Conservation (phyloP, 2,888 invertebrate species). For the Agriopis leucophaearia region DNA sequence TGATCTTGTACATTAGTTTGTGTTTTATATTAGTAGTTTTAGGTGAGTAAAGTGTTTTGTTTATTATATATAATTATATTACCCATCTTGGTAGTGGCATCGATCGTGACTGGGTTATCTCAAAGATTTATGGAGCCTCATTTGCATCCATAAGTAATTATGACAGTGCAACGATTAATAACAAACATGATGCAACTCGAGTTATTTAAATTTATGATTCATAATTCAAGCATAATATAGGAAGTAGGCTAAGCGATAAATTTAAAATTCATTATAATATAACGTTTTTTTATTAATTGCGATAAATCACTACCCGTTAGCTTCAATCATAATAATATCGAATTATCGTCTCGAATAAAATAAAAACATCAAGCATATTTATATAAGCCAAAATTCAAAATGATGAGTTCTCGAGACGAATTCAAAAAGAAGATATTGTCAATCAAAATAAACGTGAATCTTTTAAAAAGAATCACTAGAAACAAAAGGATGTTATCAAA, state of each 20-base stretch:
- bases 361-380: neutral
- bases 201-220: conserved; percentile 38
- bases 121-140: conserved; percentile 63
- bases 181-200: conserved; percentile 49
- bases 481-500: conserved; percentile 19
- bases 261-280: conserved; percentile 20
- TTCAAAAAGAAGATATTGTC: conserved; percentile 9
- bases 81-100: conserved; percentile 47
- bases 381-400: neutral
- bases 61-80: no score
- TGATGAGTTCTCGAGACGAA: neutral
- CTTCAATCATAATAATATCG: neutral
- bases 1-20: conserved; percentile 86
- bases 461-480: conserved; percentile 14
- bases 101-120: conserved; percentile 57
- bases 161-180: conserved; percentile 52
- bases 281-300: neutral
- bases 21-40: conserved; percentile 86
- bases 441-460: neutral
- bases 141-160: conserved; percentile 65
- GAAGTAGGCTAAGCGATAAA: conserved; percentile 33
- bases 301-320: neutral
- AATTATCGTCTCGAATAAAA: neutral
- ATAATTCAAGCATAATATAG: conserved; percentile 24
- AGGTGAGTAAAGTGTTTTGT: conserved; percentile 76